These are phyloP conservation scores for Coleophora flavipennella DNA, from an alignment of 2,888 invertebrate species.

Conservation along the genomic window DNA sequence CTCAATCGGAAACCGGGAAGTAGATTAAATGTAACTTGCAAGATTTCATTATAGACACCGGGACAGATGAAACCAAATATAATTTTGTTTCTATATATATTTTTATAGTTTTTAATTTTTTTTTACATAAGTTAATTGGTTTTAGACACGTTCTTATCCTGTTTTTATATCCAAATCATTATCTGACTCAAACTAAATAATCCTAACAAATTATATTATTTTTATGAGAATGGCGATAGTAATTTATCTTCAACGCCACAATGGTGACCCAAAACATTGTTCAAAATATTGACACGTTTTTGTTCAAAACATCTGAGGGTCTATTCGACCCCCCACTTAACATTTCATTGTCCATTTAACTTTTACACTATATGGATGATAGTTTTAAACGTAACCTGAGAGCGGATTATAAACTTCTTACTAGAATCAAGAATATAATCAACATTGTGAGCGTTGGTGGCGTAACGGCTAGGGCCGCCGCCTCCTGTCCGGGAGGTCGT, in stretches of 20 bases:
- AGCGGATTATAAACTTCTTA: too few relatives aligned
- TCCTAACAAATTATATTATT: conserved; percentile 61
- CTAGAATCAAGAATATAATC: too few relatives aligned
- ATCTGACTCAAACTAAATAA: conserved; percentile 27
- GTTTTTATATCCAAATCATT: conserved; percentile 4
- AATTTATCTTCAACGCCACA: conserved; percentile 67
- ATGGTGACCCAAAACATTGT: conserved; percentile 60
- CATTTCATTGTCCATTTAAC: conserved; percentile 41
- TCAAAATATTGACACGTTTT: conserved; percentile 69
- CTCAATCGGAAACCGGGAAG: too few relatives aligned
- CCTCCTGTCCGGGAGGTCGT: too few relatives aligned
- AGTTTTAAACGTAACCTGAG: conserved; percentile 1
- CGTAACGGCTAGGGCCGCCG: too few relatives aligned
- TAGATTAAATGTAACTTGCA: too few relatives aligned
- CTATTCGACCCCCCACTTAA: conserved; percentile 54
- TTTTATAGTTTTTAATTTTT: too few relatives aligned
- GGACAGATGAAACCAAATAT: too few relatives aligned
- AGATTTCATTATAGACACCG: too few relatives aligned
- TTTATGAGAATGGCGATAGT: conserved; percentile 44
- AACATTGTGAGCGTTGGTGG: too few relatives aligned
- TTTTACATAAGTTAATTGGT: too few relatives aligned
- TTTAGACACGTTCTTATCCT: conserved; percentile 27
- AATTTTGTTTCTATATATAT: too few relatives aligned
- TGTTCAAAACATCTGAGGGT: conserved; percentile 44
- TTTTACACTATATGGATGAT: background rate